A percentile compares a stretch with the other conserved stretches of the same genome.
phyloP scores from a whole-genome alignment of 2,113 vertebrate species.

The Platysteira castanea region DNA sequence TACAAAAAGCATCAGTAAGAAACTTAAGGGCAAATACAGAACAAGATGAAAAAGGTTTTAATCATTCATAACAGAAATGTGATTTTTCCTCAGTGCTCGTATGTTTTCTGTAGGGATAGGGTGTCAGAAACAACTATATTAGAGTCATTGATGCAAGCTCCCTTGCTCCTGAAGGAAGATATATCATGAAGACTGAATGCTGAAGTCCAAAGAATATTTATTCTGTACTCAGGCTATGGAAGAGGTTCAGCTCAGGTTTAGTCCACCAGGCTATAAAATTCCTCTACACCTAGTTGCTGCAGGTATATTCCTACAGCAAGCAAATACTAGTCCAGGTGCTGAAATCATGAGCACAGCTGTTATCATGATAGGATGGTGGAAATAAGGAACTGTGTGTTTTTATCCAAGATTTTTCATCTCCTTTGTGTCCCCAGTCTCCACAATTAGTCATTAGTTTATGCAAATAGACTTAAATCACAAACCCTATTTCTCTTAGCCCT shows the following conservation, averaged over 20 bases:
- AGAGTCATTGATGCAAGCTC: background rate
- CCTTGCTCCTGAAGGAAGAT: background rate
- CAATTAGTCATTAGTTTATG: background rate
- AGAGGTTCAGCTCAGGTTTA: background rate
- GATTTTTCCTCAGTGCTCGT: background rate
- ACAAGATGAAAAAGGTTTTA: background rate
- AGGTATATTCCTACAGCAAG: background rate
- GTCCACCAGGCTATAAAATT: background rate
- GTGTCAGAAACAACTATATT: background rate
- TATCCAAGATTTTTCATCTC: background rate
- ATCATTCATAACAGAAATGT: background rate
- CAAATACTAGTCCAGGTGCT: background rate
- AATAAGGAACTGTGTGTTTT: background rate
- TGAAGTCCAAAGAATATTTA: background rate
- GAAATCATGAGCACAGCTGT: fast-evolving
- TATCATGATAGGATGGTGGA: background rate
- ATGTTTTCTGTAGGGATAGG: background rate
- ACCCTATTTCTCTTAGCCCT: background rate
- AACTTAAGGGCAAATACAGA: background rate
- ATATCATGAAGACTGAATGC: background rate
- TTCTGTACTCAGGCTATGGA: background rate
- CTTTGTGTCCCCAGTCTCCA: background rate
- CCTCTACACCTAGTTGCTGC: background rate
- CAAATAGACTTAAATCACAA: background rate
- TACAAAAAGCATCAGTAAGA: background rate